Percentiles rank a stretch among this genome's conserved stretches.
Conservation (phyloP, 2,888 invertebrate genomes). For the Drosophila melanosoma region DNA sequence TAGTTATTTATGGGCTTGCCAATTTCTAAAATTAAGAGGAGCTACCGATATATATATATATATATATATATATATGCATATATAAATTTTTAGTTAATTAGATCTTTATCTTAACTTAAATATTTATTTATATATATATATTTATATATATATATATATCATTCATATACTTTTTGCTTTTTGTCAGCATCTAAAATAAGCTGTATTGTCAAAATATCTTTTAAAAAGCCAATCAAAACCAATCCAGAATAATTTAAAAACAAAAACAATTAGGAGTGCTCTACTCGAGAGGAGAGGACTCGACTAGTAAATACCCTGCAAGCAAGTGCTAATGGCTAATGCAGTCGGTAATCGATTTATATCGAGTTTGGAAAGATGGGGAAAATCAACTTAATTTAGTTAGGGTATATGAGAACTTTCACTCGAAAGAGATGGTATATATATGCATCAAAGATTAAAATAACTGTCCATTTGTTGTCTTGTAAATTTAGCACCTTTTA, state of each 20-base stretch:
- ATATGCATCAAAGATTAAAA: not conserved
- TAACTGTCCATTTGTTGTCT: not conserved
- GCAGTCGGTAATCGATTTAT: not conserved
- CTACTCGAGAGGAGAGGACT: not conserved
- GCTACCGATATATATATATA: not conserved
- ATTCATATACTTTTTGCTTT: slow-evolving; percentile 12
- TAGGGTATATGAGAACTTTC: not conserved
- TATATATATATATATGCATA: not conserved
- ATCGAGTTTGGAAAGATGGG: not conserved
- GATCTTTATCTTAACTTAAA: not conserved
- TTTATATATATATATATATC: not conserved
- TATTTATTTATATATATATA: not conserved
- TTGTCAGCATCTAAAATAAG: slow-evolving; percentile 35
- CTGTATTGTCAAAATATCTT: slow-evolving; percentile 4
- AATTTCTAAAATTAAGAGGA: slow-evolving; percentile 13
- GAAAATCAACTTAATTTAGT: not conserved
- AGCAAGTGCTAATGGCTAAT: too few relatives aligned
- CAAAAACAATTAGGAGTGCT: slow-evolving; percentile 6
- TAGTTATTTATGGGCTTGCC: slow-evolving; percentile 18
- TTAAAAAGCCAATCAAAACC: slow-evolving; percentile 10
- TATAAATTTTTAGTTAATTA: not conserved
- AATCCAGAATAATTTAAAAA: slow-evolving; percentile 4
- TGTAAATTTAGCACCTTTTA: not conserved
- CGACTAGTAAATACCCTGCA: slow-evolving; percentile 4
- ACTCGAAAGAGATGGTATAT: not conserved